These are phyloP conservation scores for Enteromius mattozi DNA, from an alignment of 2,797 vertebrate genomes.

Conservation along the genomic window DNA sequence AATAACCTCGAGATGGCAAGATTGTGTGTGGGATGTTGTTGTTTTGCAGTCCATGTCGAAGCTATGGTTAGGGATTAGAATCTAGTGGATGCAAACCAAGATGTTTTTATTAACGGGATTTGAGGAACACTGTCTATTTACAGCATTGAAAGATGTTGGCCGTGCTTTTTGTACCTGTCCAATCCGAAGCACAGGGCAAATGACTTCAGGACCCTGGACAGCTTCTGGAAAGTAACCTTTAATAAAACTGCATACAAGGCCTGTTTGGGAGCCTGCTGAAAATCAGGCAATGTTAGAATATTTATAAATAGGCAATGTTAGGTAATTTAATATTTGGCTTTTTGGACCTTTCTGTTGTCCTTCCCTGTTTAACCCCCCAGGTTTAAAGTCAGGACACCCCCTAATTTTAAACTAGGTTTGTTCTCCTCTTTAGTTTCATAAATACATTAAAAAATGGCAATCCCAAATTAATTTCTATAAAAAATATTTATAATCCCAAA, in stretches of 20 bases:
- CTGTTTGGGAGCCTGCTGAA: not conserved
- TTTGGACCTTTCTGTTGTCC: not conserved
- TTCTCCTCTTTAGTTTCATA: not conserved
- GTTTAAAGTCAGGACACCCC: not conserved
- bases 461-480: not conserved
- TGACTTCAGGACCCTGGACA: conserved; percentile 47
- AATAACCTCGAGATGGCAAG: not conserved
- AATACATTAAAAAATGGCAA: not conserved
- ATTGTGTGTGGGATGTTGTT: not conserved
- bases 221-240: not conserved
- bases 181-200: not conserved
- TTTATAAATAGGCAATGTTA: not conserved
- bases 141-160: not conserved
- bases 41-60: not conserved
- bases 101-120: not conserved
- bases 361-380: not conserved
- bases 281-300: not conserved
- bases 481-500: not conserved
- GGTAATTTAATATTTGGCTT: not conserved
- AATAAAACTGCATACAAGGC: not conserved
- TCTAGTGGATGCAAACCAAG: not conserved
- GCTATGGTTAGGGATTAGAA: too few relatives aligned
- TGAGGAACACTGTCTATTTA: not conserved
- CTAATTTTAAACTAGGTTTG: not conserved
- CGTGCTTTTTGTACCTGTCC: conserved; percentile 11